Base-by-base conservation (phyloP, 2,113 vertebrate species). In the Haemorhous mexicanus region DNA sequence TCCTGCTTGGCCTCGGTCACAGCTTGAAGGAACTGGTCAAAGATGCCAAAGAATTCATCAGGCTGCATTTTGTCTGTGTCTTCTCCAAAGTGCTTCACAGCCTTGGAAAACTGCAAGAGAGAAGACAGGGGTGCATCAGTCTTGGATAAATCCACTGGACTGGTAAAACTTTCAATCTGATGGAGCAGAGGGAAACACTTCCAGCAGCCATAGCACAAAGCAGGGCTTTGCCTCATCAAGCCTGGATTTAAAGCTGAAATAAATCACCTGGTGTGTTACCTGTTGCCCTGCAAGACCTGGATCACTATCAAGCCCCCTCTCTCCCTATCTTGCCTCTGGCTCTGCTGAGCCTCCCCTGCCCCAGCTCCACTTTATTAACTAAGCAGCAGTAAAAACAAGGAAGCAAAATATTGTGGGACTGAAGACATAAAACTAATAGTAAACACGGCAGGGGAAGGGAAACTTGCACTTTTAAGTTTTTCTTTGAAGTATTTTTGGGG, bases 41-140 rank as follows among this genome's bases (percentile, higher is more conserved):
- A 99, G 95, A 99, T 99, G 89, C 99, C 99, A 8, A 99, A 99
- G 98, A 99, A 99, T 98, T 99, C 99, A 0, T 99, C 99, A 0
- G 99, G 99, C 97, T 99, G 99, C 89, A 99, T 99, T 97, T 98
- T 99, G 82, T 97, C 95, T 11, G 98, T 96, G n/a, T 99, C 99
- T 95, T 99, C 99, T 28, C 99, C 99, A 22, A 99, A 99, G 97
- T 99, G 98, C 96, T 99, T 99, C 80, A 99, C 98, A 32, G 98
- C 98, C 97, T 98, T 99, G 62, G 97, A 92, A 95, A 99, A 99
- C 99, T 99, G 97, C 18, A 37, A 85, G 85, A 84, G 49, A 81
- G 35, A 63, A 79, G 58, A 70, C 10, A 72, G 32, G 10, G 13
- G 8, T 66, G 30, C 2, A 0, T 72, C 72, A 90, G n/a, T 43